phyloP scores from a whole-genome alignment of 1,140 invertebrate genomes.

The Mesaphorura yosii region DNA sequence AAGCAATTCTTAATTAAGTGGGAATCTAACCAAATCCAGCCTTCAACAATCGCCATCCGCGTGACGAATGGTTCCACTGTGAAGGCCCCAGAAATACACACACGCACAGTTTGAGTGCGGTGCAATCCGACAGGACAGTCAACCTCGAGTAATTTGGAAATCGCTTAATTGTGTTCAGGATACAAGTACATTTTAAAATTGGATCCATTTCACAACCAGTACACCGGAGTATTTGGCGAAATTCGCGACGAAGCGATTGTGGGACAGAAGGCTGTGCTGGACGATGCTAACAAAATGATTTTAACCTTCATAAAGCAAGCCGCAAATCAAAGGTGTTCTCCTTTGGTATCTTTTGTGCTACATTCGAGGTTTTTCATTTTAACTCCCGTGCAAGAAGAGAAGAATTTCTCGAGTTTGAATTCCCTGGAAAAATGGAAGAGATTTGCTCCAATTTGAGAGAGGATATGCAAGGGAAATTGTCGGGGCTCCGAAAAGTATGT shows the following conservation, averaged over 20 bases:
- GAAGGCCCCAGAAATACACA: neutral
- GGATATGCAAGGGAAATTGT: constrained; percentile 4
- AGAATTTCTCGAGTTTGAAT: constrained; percentile 17
- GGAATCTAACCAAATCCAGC: neutral
- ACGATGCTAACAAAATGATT: constrained; percentile 1
- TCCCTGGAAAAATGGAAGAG: constrained; percentile 3
- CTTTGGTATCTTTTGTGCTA: neutral
- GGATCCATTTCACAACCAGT: constrained; percentile 3
- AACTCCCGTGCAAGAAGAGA: constrained; percentile 3
- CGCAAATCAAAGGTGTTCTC: neutral
- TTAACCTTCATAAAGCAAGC: neutral
- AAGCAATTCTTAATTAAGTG: too few relatives aligned
- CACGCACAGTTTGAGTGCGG: too few relatives aligned
- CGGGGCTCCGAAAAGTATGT: constrained; percentile 8
- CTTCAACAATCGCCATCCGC: neutral
- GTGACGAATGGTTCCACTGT: neutral
- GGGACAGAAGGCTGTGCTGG: neutral
- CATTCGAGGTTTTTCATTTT: neutral
- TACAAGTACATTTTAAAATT: constrained; percentile 14
- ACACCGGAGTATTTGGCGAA: neutral
- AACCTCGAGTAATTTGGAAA: too few relatives aligned
- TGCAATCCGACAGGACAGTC: too few relatives aligned
- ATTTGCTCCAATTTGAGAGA: constrained; percentile 7
- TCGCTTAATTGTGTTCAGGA: neutral
- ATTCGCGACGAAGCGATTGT: neutral